These are phyloP conservation scores for Benthosema pterotum DNA, from an alignment of 2,797 vertebrate genomes.

Conservation along the genomic window DNA sequence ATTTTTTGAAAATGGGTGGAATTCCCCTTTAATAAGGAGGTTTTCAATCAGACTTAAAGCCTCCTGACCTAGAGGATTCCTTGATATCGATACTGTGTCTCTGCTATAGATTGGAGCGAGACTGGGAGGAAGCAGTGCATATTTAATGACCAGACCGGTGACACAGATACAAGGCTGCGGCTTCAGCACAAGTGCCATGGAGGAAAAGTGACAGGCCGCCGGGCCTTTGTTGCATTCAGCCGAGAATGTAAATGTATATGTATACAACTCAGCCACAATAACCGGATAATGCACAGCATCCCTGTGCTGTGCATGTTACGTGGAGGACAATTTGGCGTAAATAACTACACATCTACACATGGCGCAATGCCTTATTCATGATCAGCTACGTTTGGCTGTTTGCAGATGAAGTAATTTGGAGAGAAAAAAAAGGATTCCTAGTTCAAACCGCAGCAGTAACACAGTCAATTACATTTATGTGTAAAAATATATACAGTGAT, in stretches of 20 bases:
- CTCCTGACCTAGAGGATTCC: slow-evolving; percentile 45
- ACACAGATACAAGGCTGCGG: slow-evolving; percentile 38
- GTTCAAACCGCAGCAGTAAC: no score
- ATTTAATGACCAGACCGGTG: slow-evolving; percentile 55
- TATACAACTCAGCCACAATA: not conserved
- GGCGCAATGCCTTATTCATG: no score
- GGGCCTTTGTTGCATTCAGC: slow-evolving; percentile 11
- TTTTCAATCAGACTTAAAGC: slow-evolving; percentile 49
- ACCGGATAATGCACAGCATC: no score
- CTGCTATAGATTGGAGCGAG: slow-evolving; percentile 46
- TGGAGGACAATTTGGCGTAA: no score
- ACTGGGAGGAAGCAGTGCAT: slow-evolving; percentile 55
- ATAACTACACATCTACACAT: no score
- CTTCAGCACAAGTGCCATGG: slow-evolving; percentile 7
- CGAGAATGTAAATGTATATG: slow-evolving; percentile 6
- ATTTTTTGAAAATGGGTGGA: no score
- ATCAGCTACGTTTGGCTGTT: no score
- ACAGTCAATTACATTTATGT: no score
- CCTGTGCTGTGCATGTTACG: not conserved
- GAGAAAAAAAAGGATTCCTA: no score
- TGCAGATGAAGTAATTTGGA: no score
- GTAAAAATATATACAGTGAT: no score
- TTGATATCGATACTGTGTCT: slow-evolving; percentile 56
- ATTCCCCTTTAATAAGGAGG: slow-evolving; percentile 6
- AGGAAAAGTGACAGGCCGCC: slow-evolving; percentile 6